These are phyloP conservation scores for Acanthosepion esculentum DNA, from an alignment of 2,888 invertebrate genomes.

Conservation along the genomic window DNA sequence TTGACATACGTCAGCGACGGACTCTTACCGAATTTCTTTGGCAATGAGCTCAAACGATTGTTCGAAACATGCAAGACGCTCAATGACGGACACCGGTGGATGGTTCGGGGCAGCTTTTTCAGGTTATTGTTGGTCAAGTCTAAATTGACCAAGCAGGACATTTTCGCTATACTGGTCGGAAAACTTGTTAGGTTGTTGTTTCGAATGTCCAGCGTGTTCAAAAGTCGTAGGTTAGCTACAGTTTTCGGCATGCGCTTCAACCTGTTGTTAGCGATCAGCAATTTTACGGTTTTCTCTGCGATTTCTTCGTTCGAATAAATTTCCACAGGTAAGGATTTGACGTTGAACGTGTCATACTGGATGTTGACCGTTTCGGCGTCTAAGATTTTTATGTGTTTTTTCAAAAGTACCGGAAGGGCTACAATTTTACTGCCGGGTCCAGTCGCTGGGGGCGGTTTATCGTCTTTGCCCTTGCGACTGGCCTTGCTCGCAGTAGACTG, in stretches of 20 bases:
- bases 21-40: slow-evolving; percentile 71
- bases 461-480: slow-evolving; percentile 70
- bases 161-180: slow-evolving; percentile 65
- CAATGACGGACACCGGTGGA: slow-evolving; percentile 69
- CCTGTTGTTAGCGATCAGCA: slow-evolving; percentile 72
- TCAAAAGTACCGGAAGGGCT: slow-evolving; percentile 69
- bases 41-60: slow-evolving; percentile 69
- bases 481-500: background rate
- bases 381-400: slow-evolving; percentile 67
- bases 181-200: slow-evolving; percentile 68
- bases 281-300: slow-evolving; percentile 62
- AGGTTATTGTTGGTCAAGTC: slow-evolving; percentile 70
- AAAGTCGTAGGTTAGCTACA: slow-evolving; percentile 64
- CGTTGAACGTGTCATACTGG: slow-evolving; percentile 66
- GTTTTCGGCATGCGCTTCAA: slow-evolving; percentile 70
- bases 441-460: slow-evolving; percentile 73
- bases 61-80: slow-evolving; percentile 63
- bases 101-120: slow-evolving; percentile 70
- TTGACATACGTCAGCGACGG: slow-evolving; percentile 66
- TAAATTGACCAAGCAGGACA: slow-evolving; percentile 65
- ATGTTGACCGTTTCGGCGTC: slow-evolving; percentile 62
- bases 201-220: slow-evolving; percentile 66
- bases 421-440: slow-evolving; percentile 74
- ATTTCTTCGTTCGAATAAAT: slow-evolving; percentile 73
- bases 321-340: slow-evolving; percentile 70